These are phyloP conservation scores for Canis aureus DNA, from an alignment of 2,113 vertebrate species.

Conservation along the genomic window DNA sequence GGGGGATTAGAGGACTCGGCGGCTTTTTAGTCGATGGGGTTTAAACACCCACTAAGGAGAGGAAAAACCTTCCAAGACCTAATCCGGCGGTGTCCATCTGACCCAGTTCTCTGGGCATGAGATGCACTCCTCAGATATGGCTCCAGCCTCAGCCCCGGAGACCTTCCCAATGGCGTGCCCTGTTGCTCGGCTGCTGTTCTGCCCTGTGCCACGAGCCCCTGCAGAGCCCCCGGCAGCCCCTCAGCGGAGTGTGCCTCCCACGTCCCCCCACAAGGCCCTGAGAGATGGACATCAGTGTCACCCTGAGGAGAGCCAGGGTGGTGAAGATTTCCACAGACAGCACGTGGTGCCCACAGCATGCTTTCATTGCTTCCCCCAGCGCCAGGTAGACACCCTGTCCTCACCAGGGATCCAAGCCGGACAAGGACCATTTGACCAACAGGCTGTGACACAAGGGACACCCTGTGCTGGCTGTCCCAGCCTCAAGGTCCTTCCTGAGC, in stretches of 20 bases:
- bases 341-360: fast-evolving
- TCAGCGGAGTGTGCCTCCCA: background rate
- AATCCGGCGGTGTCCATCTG: conserved; percentile 88
- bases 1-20: conserved; percentile 86
- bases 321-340: fast-evolving
- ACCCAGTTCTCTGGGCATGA: conserved; percentile 88
- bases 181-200: fast-evolving
- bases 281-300: fast-evolving
- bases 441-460: fast-evolving
- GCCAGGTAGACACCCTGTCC: fast-evolving
- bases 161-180: background rate
- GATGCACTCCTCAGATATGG: conserved; percentile 75
- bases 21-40: conserved; percentile 87
- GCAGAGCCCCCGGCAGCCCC: no score
- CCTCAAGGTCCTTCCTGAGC: background rate
- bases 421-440: fast-evolving
- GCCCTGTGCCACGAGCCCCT: no score
- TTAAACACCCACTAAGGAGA: conserved; percentile 87
- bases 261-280: background rate
- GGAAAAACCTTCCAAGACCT: conserved; percentile 89
- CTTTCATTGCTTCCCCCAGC: background rate
- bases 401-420: fast-evolving
- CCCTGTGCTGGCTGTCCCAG: fast-evolving
- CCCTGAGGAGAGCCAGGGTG: fast-evolving
- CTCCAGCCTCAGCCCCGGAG: conserved; percentile 59